A percentile compares a stretch with the other conserved stretches of the same genome.
Evolutionary conservation across 1,140 invertebrate genomes (phyloP).

Genomic region (Drosophila guanche): DNA sequence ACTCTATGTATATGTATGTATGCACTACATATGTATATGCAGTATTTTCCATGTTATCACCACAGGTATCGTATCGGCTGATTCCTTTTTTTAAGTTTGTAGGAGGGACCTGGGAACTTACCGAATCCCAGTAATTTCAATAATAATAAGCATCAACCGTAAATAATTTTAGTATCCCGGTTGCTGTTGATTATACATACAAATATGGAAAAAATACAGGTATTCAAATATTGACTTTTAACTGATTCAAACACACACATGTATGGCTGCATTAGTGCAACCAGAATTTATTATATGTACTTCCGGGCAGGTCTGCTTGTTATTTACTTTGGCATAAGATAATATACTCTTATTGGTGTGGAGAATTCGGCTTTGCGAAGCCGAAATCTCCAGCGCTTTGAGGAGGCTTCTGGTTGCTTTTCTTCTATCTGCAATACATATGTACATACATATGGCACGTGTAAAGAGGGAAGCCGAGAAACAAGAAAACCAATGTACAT

Average conservation of each 20-base stretch:
- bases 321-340: slow-evolving; percentile 22
- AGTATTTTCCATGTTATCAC: slow-evolving; percentile 28
- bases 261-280: slow-evolving; percentile 8
- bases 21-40: no score
- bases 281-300: slow-evolving; percentile 23
- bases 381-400: neutral
- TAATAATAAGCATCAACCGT: no score
- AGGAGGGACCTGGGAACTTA: no score
- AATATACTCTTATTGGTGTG: slow-evolving; percentile 17
- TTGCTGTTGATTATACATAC: no score
- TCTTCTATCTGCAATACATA: neutral
- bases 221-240: slow-evolving; percentile 30
- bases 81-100: slow-evolving; percentile 8
- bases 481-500: neutral
- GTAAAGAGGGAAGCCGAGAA: slow-evolving; percentile 14
- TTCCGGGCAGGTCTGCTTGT: slow-evolving; percentile 23
- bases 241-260: slow-evolving; percentile 9
- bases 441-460: slow-evolving; percentile 20
- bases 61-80: slow-evolving; percentile 33
- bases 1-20: no score
- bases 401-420: neutral
- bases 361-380: neutral
- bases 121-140: no score
- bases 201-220: neutral
- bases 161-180: no score